Percentiles rank a stretch among this genome's conserved stretches.
Conservation (phyloP, 2,797 vertebrate species). For the Gymnothorax reevesii region DNA sequence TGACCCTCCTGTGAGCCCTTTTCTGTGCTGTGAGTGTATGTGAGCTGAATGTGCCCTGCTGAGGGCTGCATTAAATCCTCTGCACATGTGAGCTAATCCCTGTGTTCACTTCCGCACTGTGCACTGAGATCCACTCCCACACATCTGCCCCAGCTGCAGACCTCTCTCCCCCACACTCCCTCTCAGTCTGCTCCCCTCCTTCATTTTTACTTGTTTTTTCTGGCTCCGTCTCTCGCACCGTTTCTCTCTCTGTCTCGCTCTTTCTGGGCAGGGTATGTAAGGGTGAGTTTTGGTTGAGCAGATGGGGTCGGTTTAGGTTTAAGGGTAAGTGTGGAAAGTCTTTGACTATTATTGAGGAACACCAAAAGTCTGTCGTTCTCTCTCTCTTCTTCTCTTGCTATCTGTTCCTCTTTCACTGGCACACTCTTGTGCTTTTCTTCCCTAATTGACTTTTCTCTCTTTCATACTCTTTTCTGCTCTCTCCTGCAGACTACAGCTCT, state of each 20-base stretch:
- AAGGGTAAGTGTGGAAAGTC: too few species aligned
- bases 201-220: background rate
- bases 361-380: background rate
- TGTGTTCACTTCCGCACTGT: constrained; percentile 64
- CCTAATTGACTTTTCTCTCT: background rate
- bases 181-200: background rate
- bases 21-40: constrained; percentile 6
- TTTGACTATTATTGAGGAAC: too few species aligned
- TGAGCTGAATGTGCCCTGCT: constrained; percentile 39
- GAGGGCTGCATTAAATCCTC: constrained; percentile 71
- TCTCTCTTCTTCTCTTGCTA: background rate
- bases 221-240: background rate
- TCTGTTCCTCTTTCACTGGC: background rate
- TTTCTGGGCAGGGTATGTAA: too few species aligned
- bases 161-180: background rate
- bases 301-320: too few species aligned
- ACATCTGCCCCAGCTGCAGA: constrained; percentile 42
- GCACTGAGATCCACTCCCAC: constrained; percentile 46
- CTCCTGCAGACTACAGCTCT: background rate
- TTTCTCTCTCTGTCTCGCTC: background rate
- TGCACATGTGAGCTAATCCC: constrained; percentile 75
- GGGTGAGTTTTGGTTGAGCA: too few species aligned
- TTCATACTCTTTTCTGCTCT: background rate
- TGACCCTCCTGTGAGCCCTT: constrained; percentile 39
- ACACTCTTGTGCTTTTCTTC: background rate